These are phyloP conservation scores for Drosophila arawakana DNA, from an alignment of 1,140 invertebrate species.

Conservation along the genomic window DNA sequence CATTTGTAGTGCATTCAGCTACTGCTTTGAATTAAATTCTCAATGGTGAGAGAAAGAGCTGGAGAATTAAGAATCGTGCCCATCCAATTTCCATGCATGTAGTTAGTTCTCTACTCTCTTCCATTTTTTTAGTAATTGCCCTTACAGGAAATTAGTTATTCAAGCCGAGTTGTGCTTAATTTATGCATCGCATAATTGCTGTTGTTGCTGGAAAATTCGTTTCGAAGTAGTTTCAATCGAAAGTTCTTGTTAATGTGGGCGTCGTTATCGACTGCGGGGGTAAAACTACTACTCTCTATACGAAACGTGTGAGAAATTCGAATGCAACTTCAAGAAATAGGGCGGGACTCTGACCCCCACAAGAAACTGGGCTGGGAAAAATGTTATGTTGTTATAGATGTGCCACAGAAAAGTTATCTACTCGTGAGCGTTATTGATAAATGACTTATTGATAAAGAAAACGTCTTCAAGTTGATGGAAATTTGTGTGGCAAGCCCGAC, in stretches of 20 bases:
- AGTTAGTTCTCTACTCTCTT: conserved; percentile 19
- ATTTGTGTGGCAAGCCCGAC: conserved; percentile 6
- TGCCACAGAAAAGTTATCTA: conserved; percentile 17
- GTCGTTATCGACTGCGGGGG: conserved; percentile 56
- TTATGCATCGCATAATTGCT: conserved; percentile 76
- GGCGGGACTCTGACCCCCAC: conserved; percentile 7
- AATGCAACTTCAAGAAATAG: conserved; percentile 41
- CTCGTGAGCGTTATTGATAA: conserved; percentile 60
- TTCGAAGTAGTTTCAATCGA: conserved; percentile 43
- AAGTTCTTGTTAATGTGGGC: conserved; percentile 77
- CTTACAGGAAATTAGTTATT: conserved; percentile 78
- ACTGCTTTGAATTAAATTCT: conserved; percentile 55
- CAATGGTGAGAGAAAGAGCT: not conserved
- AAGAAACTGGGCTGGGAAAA: conserved; percentile 38
- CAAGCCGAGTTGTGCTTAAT: conserved; percentile 67
- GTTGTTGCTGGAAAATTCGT: conserved; percentile 72
- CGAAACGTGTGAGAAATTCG: conserved; percentile 75
- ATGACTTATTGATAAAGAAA: conserved; percentile 68
- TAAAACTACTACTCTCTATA: not conserved
- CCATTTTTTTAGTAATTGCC: conserved; percentile 72
- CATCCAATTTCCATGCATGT: conserved; percentile 49
- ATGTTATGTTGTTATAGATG: conserved; percentile 10
- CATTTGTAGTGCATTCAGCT: conserved; percentile 68
- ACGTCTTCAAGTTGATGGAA: conserved; percentile 47
- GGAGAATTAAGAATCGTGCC: conserved; percentile 21